Conservation (phyloP, 2,797 vertebrate genomes). For the Notolepis coatsorum region DNA sequence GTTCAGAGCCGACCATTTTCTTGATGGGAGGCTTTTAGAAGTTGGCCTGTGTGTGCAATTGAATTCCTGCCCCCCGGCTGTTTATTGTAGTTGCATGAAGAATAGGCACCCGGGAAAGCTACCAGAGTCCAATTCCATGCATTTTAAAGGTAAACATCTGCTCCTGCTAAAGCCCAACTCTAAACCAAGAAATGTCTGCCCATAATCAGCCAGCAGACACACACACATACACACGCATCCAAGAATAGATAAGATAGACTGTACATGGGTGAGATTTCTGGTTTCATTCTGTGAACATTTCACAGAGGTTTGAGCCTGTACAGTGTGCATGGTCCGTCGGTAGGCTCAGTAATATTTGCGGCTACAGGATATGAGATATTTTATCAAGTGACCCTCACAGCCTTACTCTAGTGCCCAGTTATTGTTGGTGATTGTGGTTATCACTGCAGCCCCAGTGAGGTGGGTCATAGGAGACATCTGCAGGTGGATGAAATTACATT, state of each 20-base stretch:
- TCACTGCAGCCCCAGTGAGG: neutral
- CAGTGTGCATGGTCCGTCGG: neutral
- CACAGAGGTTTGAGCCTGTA: neutral
- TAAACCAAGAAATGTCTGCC: neutral
- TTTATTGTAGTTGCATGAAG: constrained; percentile 54
- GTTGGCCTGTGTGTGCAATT: constrained; percentile 16
- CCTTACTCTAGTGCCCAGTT: neutral
- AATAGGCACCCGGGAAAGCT: constrained; percentile 36
- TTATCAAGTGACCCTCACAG: neutral
- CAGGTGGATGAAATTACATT: constrained; percentile 25
- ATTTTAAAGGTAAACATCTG: constrained; percentile 50
- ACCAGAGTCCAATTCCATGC: constrained; percentile 42
- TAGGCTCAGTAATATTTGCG: neutral
- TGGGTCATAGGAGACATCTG: constrained; percentile 41
- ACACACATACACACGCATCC: neutral
- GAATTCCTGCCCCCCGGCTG: constrained; percentile 45
- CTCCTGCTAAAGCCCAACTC: constrained; percentile 29
- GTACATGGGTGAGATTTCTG: neutral
- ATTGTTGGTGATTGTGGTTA: neutral
- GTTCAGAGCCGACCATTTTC: constrained; percentile 7
- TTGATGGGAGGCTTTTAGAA: constrained; percentile 1
- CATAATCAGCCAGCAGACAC: constrained; percentile 12
- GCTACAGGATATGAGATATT: neutral
- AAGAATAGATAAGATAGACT: constrained; percentile 10
- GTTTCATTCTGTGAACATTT: neutral